Evolutionary conservation across 2,113 vertebrate genomes (phyloP).

Genomic region (Peromyscus maniculatus): DNA sequence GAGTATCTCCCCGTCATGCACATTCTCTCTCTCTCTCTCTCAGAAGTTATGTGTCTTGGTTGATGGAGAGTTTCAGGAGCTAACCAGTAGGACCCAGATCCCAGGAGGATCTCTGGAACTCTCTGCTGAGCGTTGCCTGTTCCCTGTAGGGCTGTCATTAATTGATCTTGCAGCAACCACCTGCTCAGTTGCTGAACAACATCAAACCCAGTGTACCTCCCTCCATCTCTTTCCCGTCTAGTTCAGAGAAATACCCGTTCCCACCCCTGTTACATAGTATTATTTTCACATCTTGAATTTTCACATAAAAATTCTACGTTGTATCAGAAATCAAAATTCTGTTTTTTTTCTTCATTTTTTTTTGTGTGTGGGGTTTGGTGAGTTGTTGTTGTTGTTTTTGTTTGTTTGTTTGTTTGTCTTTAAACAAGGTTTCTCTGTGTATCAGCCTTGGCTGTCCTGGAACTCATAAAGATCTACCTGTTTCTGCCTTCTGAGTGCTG

Average conservation of each 20-base stretch:
- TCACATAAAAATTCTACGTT: not conserved
- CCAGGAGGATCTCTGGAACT: not conserved
- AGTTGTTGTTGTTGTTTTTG: no score
- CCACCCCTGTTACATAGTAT: not conserved
- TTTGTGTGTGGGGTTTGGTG: no score
- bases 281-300: constrained; percentile 27
- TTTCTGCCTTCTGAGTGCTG: not conserved
- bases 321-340: constrained; percentile 1
- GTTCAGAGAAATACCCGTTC: not conserved
- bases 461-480: not conserved
- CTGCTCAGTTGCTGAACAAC: not conserved
- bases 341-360: no score
- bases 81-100: not conserved
- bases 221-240: not conserved
- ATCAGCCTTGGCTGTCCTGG: not conserved
- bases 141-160: not conserved
- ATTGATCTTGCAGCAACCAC: not conserved
- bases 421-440: not conserved
- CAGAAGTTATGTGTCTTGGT: not conserved
- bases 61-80: not conserved
- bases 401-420: no score
- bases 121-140: not conserved
- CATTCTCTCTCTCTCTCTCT: not conserved
- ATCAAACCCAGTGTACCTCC: not conserved
- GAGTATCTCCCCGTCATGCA: not conserved